Evolutionary conservation across 2,113 vertebrate species (phyloP).

Genomic region (Bos javanicus): DNA sequence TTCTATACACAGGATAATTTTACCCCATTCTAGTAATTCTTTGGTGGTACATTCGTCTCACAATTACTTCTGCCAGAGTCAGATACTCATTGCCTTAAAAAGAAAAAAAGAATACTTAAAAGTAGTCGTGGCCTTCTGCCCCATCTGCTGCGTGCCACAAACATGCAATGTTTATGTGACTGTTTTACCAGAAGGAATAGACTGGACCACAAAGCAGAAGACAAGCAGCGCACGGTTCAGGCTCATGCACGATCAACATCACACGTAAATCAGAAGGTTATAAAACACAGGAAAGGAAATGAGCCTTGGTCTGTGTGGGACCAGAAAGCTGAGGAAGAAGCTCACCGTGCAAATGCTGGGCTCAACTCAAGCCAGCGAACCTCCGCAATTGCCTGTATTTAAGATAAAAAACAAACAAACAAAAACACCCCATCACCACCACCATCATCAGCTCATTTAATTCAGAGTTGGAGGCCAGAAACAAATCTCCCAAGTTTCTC

Average conservation of each 20-base stretch:
- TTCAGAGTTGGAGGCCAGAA: background rate
- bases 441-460: background rate
- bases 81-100: background rate
- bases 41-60: background rate
- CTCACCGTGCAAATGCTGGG: background rate
- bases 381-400: background rate
- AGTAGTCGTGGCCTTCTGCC: background rate
- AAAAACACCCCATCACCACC: background rate
- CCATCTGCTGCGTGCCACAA: background rate
- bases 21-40: background rate
- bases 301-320: background rate
- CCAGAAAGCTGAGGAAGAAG: background rate
- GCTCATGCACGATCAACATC: fast-evolving
- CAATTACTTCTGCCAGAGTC: background rate
- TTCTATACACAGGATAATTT: background rate
- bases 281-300: background rate
- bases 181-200: background rate
- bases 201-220: background rate
- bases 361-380: background rate
- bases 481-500: background rate
- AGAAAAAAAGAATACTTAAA: background rate
- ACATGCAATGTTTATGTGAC: background rate
- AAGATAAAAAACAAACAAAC: background rate
- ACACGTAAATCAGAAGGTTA: background rate
- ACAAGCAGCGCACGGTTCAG: background rate